phyloP scores from a whole-genome alignment of 2,797 vertebrate species.

The Molossus molossus region DNA sequence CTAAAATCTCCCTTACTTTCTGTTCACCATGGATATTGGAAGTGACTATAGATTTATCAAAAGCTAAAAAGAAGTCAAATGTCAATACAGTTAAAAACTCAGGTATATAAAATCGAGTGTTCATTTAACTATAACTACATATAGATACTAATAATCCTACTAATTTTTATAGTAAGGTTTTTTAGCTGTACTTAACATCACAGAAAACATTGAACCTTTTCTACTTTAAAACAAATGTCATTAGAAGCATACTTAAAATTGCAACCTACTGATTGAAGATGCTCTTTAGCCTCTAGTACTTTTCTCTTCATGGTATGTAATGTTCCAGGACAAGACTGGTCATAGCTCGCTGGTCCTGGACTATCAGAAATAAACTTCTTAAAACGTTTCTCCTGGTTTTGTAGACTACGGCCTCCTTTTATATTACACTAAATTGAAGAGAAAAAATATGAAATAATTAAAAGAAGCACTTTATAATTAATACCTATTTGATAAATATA shows the following conservation, averaged over 20 bases:
- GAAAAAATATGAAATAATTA: slow-evolving; percentile 55
- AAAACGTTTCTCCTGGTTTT: slow-evolving; percentile 86
- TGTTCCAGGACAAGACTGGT: slow-evolving; percentile 30
- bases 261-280: slow-evolving; percentile 70
- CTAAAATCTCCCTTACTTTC: slow-evolving; percentile 57
- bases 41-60: slow-evolving; percentile 42
- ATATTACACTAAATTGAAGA: slow-evolving; percentile 82
- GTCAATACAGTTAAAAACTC: slow-evolving; percentile 42
- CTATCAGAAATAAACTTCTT: slow-evolving; percentile 70
- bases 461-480: slow-evolving; percentile 57
- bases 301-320: slow-evolving; percentile 44
- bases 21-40: not conserved
- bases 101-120: not conserved
- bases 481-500: slow-evolving; percentile 57
- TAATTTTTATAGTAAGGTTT: slow-evolving; percentile 34
- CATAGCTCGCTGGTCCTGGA: slow-evolving; percentile 86
- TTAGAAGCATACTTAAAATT: slow-evolving; percentile 60
- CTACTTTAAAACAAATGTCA: slow-evolving; percentile 26
- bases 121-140: slow-evolving; percentile 32
- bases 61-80: slow-evolving; percentile 50
- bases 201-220: slow-evolving; percentile 44
- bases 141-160: not conserved
- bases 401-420: slow-evolving; percentile 86
- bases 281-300: slow-evolving; percentile 31
- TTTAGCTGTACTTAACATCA: slow-evolving; percentile 58